A percentile compares a stretch with the other conserved stretches of the same genome.
Conservation (phyloP, 2,113 vertebrate species). For the Nannospalax galili region DNA sequence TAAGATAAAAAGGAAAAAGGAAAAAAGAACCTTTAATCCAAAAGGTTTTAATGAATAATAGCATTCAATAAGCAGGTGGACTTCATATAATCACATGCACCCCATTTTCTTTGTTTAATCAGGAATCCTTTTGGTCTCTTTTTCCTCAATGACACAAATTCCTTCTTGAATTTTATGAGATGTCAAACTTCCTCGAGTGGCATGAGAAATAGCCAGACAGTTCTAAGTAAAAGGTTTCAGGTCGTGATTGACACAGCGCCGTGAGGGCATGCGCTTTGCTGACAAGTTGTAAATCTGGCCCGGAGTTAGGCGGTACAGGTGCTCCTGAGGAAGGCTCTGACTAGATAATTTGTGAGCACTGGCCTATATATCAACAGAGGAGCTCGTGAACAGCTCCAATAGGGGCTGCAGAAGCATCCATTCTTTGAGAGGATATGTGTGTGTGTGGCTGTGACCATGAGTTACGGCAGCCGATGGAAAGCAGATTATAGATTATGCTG, state of each 20-base stretch:
- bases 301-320: slow-evolving; percentile 80
- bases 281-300: slow-evolving; percentile 82
- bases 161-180: slow-evolving; percentile 82
- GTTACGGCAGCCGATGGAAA: slow-evolving; percentile 74
- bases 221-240: slow-evolving; percentile 76
- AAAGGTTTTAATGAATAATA: background rate
- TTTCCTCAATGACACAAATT: slow-evolving; percentile 62
- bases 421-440: slow-evolving; percentile 61
- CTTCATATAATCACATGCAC: slow-evolving; percentile 6
- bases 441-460: slow-evolving; percentile 72
- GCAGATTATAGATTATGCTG: slow-evolving; percentile 78
- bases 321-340: slow-evolving; percentile 77
- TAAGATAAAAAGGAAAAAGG: background rate
- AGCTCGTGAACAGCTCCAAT: slow-evolving; percentile 66
- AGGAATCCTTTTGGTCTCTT: slow-evolving; percentile 54
- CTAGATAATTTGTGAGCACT: slow-evolving; percentile 80
- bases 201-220: slow-evolving; percentile 77
- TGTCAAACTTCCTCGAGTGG: slow-evolving; percentile 76
- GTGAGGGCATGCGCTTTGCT: slow-evolving; percentile 65
- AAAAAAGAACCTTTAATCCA: background rate
- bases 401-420: slow-evolving; percentile 59
- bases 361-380: slow-evolving; percentile 75
- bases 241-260: slow-evolving; percentile 76
- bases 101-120: slow-evolving; percentile 73
- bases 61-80: slow-evolving; percentile 58